These are phyloP conservation scores for Trichonephila clavipes DNA, from an alignment of 1,140 invertebrate genomes.

Conservation along the genomic window DNA sequence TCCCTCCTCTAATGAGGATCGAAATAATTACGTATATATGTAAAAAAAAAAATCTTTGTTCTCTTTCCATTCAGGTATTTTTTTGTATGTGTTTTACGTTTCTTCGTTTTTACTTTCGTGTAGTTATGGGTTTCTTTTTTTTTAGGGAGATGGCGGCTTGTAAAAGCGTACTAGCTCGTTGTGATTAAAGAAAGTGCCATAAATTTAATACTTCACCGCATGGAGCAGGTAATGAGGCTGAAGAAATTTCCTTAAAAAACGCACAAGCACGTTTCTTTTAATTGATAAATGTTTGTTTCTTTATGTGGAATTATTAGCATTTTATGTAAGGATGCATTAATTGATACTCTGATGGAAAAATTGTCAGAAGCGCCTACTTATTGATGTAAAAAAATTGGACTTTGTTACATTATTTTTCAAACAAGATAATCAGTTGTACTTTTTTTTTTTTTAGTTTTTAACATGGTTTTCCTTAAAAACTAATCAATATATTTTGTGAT, in stretches of 20 bases:
- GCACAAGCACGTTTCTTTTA: background rate
- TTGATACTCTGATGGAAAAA: too few species aligned
- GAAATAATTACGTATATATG: slow-evolving; percentile 32
- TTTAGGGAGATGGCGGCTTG: background rate
- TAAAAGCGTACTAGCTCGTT: background rate
- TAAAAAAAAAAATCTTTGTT: slow-evolving; percentile 17
- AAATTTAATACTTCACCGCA: background rate
- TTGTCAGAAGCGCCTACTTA: too few species aligned
- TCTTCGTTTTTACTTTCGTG: background rate
- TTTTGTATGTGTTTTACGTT: background rate
- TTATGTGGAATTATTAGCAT: background rate
- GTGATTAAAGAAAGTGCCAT: background rate
- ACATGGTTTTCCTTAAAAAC: too few species aligned
- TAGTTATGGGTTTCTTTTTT: background rate
- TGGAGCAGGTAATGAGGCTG: background rate
- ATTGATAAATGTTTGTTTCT: background rate
- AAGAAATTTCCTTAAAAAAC: background rate
- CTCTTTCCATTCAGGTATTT: background rate
- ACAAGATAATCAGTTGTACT: too few species aligned
- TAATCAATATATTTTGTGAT: too few species aligned
- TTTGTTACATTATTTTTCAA: too few species aligned
- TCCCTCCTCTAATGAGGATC: slow-evolving; percentile 29
- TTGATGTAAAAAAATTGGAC: too few species aligned
- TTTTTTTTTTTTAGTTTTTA: too few species aligned
- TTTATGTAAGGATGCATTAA: too few species aligned